Evolutionary conservation across 2,113 vertebrate species (phyloP).

Genomic region (Xiphophorus couchianus): DNA sequence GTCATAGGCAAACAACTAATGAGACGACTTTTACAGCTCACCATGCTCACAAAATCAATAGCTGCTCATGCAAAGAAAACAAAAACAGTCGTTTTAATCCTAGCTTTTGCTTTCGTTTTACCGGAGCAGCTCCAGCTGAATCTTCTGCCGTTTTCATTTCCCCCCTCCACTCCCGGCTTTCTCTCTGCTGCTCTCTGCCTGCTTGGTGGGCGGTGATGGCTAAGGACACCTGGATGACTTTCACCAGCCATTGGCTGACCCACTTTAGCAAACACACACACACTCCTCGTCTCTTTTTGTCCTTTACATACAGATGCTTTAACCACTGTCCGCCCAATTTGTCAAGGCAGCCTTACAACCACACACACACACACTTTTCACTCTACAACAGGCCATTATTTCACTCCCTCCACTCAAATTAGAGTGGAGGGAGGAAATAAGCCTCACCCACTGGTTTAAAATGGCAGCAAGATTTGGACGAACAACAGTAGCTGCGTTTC

Average conservation of each 20-base stretch:
- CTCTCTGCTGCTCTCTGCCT: conserved; percentile 27
- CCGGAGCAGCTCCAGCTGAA: background rate
- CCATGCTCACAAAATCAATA: background rate
- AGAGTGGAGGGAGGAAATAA: conserved; percentile 37
- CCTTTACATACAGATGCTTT: conserved; percentile 59
- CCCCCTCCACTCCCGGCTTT: background rate
- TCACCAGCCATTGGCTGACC: conserved; percentile 72
- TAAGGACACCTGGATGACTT: conserved; percentile 74
- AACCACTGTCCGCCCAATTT: conserved; percentile 60
- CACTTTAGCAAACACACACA: conserved; percentile 63
- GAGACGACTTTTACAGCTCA: background rate
- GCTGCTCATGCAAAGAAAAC: background rate
- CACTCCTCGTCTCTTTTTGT: conserved; percentile 49
- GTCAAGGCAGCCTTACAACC: conserved; percentile 22
- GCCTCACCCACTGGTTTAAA: conserved; percentile 24
- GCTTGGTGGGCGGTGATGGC: conserved; percentile 53
- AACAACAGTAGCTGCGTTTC: conserved; percentile 28
- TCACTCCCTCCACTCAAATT: conserved; percentile 36
- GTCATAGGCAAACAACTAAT: background rate
- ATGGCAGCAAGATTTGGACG: conserved; percentile 22
- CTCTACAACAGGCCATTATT: conserved; percentile 43
- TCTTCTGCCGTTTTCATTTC: background rate
- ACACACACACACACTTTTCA: conserved; percentile 37
- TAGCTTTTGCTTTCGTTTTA: background rate
- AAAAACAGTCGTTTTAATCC: background rate